A percentile compares a stretch with the other conserved stretches of the same genome.
phyloP scores from a whole-genome alignment of 92 coral and sea anemone genomes.

The Palythoa grandis region DNA sequence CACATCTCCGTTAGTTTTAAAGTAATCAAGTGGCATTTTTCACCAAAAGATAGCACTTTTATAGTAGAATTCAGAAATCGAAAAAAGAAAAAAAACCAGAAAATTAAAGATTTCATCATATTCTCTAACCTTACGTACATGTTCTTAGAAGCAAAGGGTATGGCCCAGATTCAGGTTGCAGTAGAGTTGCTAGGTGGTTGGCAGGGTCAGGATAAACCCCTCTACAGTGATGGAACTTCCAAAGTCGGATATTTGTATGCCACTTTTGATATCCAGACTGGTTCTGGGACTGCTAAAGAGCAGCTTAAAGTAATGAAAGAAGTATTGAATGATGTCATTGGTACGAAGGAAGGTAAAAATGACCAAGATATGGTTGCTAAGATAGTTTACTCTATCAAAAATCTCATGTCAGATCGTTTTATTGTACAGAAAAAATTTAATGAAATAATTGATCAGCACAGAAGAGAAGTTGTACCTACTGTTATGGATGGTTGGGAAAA shows the following conservation, averaged over 20 bases:
- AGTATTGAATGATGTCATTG: slow-evolving; percentile 32
- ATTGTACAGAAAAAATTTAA: slow-evolving; percentile 40
- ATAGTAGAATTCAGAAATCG: no score
- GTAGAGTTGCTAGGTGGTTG: slow-evolving; percentile 30
- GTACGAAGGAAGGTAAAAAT: neutral
- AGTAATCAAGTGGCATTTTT: no score
- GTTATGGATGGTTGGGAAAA: slow-evolving; percentile 31
- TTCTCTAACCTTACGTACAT: no score
- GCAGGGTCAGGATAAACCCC: slow-evolving; percentile 22
- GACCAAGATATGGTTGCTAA: slow-evolving; percentile 11
- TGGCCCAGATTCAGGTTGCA: slow-evolving; percentile 47
- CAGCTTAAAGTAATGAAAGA: slow-evolving; percentile 41
- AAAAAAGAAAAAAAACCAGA: no score
- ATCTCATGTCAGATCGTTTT: slow-evolving; percentile 27
- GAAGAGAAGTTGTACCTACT: slow-evolving; percentile 22
- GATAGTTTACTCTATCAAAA: slow-evolving; percentile 9
- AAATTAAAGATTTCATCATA: no score
- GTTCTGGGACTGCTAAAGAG: slow-evolving; percentile 42
- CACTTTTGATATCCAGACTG: slow-evolving; percentile 18
- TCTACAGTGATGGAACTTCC: slow-evolving; percentile 16
- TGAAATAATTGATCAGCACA: slow-evolving; percentile 1
- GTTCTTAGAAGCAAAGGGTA: slow-evolving; percentile 37
- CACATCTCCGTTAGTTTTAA: no score
- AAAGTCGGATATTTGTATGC: slow-evolving; percentile 9
- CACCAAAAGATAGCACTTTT: no score